Evolutionary conservation across 2,797 vertebrate species (phyloP).

Genomic region (Morus bassanus): DNA sequence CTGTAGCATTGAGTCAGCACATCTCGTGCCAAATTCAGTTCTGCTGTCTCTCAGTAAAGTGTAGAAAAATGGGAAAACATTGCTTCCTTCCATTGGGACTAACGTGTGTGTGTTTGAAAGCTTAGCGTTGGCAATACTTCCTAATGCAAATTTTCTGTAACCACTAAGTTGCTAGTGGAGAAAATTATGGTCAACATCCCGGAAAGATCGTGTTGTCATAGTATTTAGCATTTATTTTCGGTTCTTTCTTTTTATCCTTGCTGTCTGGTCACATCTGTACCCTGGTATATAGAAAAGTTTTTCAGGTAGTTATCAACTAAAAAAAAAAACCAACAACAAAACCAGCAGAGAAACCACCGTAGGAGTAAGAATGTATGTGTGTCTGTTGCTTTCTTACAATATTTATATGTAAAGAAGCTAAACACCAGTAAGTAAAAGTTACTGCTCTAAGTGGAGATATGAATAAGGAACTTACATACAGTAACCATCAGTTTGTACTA

Average conservation of each 20-base stretch:
- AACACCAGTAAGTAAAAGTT: neutral
- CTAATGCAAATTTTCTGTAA: neutral
- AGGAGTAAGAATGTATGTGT: neutral
- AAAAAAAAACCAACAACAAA: neutral
- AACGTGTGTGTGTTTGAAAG: accelerated
- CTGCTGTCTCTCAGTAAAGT: neutral
- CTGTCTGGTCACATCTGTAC: neutral
- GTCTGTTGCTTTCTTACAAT: neutral
- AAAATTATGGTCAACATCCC: neutral
- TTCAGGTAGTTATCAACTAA: neutral
- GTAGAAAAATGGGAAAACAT: accelerated
- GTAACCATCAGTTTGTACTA: neutral
- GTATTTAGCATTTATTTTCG: neutral
- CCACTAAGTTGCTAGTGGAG: neutral
- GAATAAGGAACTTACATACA: neutral
- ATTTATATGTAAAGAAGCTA: neutral
- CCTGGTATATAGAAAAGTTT: neutral
- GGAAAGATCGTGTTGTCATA: accelerated
- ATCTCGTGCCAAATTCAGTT: neutral
- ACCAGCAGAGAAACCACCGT: neutral
- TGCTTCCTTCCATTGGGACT: accelerated
- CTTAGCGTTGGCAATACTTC: no score
- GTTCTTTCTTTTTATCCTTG: neutral
- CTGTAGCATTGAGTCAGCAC: accelerated
- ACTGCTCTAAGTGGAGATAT: neutral